Percentiles rank a stretch among this genome's conserved stretches.
Conservation (phyloP, 2,113 vertebrate genomes). For the Scytalopus superciliaris region DNA sequence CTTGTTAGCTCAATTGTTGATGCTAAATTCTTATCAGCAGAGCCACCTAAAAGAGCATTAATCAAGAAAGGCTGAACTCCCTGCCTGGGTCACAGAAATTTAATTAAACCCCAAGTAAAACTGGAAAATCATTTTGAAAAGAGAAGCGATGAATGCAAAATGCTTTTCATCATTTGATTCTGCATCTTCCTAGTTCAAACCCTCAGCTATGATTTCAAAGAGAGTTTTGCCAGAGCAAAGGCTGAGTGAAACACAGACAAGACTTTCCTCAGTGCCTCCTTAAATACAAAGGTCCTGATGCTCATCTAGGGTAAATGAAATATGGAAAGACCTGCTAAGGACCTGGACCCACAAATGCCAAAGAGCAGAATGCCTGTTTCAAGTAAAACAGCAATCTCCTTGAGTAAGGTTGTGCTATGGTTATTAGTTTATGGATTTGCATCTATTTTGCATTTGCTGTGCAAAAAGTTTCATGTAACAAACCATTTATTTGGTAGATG, state of each 20-base stretch:
- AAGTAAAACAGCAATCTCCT: neutral
- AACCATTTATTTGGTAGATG: neutral
- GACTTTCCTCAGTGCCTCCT: neutral
- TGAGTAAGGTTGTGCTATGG: neutral
- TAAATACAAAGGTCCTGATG: neutral
- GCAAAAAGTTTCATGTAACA: neutral
- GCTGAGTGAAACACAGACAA: neutral
- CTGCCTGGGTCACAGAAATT: slow-evolving; percentile 46
- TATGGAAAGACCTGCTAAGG: neutral
- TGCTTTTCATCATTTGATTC: slow-evolving; percentile 13
- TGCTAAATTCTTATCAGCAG: slow-evolving; percentile 62
- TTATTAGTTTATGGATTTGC: neutral
- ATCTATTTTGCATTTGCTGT: neutral
- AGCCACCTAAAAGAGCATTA: slow-evolving; percentile 62
- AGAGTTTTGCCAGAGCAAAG: neutral
- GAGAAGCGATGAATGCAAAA: slow-evolving; percentile 32
- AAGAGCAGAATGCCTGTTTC: neutral
- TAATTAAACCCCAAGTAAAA: slow-evolving; percentile 61
- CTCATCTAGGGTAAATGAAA: neutral
- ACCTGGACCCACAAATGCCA: neutral
- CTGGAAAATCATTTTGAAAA: slow-evolving; percentile 50
- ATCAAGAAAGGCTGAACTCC: slow-evolving; percentile 56
- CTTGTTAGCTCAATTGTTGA: slow-evolving; percentile 61
- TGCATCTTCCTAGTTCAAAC: neutral
- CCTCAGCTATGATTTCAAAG: neutral